Conservation (phyloP, 2,113 vertebrate genomes). For the Lophotis ruficrista region DNA sequence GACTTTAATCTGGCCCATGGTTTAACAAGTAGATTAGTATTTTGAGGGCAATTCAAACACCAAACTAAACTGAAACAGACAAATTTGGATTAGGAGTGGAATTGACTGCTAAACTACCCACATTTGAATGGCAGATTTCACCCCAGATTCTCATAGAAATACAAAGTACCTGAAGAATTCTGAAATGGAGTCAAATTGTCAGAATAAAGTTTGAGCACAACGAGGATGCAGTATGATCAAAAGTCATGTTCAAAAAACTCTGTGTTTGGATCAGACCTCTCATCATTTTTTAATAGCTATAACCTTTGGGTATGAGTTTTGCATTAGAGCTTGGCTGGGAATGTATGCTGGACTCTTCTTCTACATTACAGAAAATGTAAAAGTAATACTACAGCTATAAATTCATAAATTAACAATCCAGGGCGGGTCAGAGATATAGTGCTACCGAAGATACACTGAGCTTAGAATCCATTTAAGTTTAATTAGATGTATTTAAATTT, state of each 20-base stretch:
- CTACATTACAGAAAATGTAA: not conserved
- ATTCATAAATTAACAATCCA: not conserved
- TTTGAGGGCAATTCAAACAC: not conserved
- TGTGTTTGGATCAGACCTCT: not conserved
- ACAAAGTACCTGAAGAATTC: not conserved
- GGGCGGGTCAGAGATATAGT: not conserved
- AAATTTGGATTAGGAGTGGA: not conserved
- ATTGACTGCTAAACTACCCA: not conserved
- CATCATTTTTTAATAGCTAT: not conserved
- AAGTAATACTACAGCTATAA: not conserved
- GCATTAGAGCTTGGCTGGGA: not conserved
- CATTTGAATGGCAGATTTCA: not conserved
- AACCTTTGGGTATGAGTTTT: not conserved
- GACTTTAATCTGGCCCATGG: not conserved
- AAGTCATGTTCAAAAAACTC: not conserved
- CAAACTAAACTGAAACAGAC: not conserved
- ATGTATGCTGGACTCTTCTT: not conserved
- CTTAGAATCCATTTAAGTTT: not conserved
- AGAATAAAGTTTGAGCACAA: not conserved
- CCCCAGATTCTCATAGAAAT: not conserved
- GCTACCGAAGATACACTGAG: not conserved
- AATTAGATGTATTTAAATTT: not conserved
- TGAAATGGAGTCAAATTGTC: not conserved
- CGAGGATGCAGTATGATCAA: not conserved
- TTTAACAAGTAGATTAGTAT: not conserved